Evolutionary conservation across 2,797 vertebrate genomes (phyloP), one percentile per base, ranked within the genome.

Genomic region (Channallabes apus): DNA sequence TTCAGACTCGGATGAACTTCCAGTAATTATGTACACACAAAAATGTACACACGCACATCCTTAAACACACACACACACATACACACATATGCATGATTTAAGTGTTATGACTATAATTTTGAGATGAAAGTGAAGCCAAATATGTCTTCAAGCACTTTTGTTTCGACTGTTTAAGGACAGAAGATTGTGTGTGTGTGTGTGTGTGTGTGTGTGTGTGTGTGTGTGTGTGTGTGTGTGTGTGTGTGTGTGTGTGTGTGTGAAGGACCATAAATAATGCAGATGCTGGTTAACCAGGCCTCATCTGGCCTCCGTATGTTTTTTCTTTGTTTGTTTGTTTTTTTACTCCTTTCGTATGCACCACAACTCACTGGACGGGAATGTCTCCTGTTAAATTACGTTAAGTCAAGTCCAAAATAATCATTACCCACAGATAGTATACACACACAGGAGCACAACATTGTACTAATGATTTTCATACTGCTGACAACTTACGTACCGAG

Each of bases 231-330:
- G n/a, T n/a, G n/a, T n/a, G n/a, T n/a, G n/a, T n/a, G 82, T 83
- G 69, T 76, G 73, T 76, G 46, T 54, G 72, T 54, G 46, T 20
- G 69, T 38, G 71, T 27, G 12, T 27, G 41, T n/a, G 72, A 8
- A 51, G 3, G 8, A 58, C 85, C 90, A 85, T 82, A 82, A 82
- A 82, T 82, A 73, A 91, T 93, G 89, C 91, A 90, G 92, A 93
- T 92, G 93, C 93, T 27, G 94, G 94, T 94, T 93, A 92, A 92
- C 92, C 91, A 86, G 86, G 89, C 89, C 92, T 94, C 94, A 95
- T 95, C 94, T 96, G 95, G 94, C 86, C 84, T 92, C 94, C 93
- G 93, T 91, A 93, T 95, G 95, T 80, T 87, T 87, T 65, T 1
- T 41, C n/a, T n/a, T n/a, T n/a, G n/a, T n/a, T n/a, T n/a, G n/a